These are phyloP conservation scores for Delichon dasypus DNA, from an alignment of 2,797 vertebrate genomes.

Conservation along the genomic window DNA sequence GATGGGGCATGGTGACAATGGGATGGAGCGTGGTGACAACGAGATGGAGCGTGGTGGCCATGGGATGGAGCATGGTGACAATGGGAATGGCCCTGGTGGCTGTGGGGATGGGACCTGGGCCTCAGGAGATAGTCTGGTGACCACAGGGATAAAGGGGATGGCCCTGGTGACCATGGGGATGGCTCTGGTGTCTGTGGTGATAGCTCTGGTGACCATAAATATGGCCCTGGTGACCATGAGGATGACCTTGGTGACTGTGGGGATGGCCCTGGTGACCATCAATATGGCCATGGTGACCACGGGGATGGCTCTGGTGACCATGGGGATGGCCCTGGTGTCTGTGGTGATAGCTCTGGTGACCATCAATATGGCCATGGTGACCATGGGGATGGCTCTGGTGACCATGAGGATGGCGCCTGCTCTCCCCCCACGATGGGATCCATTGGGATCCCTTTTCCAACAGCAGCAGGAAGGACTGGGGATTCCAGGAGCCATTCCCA, in stretches of 20 bases:
- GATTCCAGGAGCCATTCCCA: accelerated
- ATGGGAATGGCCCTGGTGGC: too few relatives aligned
- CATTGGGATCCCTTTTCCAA: accelerated
- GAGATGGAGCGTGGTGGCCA: too few relatives aligned
- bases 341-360: background rate
- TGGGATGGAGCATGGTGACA: too few relatives aligned
- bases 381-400: background rate
- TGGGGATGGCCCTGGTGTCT: background rate
- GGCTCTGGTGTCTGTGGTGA: accelerated
- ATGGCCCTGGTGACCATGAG: background rate
- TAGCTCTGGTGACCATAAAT: too few relatives aligned
- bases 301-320: background rate
- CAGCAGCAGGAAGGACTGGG: background rate
- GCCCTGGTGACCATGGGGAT: too few relatives aligned
- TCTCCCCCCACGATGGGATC: accelerated
- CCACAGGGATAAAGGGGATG: too few relatives aligned
- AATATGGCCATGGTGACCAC: too few relatives aligned
- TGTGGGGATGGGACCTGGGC: too few relatives aligned
- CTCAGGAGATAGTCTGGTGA: too few relatives aligned
- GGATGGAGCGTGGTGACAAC: too few relatives aligned
- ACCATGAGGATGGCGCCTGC: accelerated
- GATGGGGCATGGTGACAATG: too few relatives aligned
- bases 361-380: accelerated
- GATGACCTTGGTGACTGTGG: background rate
- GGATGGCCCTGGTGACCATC: background rate